phyloP scores from a whole-genome alignment of 1,140 invertebrate species.

The Zaprionus lachaisei region DNA sequence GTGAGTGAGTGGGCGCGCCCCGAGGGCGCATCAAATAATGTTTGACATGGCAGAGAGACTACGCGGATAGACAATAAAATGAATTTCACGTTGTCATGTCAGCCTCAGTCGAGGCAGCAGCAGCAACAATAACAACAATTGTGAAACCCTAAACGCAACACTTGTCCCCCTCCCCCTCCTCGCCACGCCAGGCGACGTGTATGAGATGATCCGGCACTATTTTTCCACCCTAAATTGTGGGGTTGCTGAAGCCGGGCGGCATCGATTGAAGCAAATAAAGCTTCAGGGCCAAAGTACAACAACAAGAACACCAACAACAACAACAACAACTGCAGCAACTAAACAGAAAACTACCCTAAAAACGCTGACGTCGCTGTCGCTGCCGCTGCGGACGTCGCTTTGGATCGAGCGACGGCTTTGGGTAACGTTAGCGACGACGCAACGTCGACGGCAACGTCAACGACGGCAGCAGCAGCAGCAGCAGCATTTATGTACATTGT shows the following conservation, averaged over 20 bases:
- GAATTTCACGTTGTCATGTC: slow-evolving; percentile 81
- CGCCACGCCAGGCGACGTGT: not conserved
- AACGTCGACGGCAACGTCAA: not conserved
- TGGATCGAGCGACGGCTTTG: slow-evolving; percentile 37
- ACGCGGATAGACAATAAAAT: slow-evolving; percentile 77
- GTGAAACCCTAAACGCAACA: slow-evolving; percentile 75
- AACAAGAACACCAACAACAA: slow-evolving; percentile 30
- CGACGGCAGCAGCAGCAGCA: not conserved
- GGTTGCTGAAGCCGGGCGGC: slow-evolving; percentile 53
- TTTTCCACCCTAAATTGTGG: slow-evolving; percentile 69
- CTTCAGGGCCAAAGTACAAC: slow-evolving; percentile 72
- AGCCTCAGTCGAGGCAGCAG: slow-evolving; percentile 50
- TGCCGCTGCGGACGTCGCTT: slow-evolving; percentile 8
- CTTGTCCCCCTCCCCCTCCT: slow-evolving; percentile 36
- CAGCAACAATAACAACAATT: slow-evolving; percentile 51
- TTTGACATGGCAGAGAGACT: slow-evolving; percentile 70
- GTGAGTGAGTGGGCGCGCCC: slow-evolving; percentile 64
- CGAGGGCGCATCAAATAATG: slow-evolving; percentile 78
- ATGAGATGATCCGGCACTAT: slow-evolving; percentile 47
- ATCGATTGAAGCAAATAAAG: slow-evolving; percentile 80
- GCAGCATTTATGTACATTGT: slow-evolving; percentile 16
- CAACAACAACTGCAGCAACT: slow-evolving; percentile 19
- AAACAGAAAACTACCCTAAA: slow-evolving; percentile 72
- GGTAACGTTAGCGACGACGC: slow-evolving; percentile 6
- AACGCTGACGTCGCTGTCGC: not conserved